A percentile compares a stretch with the other conserved stretches of the same genome.
phyloP scores from a whole-genome alignment of 1,140 invertebrate genomes.

The Macrobrachium rosenbergii region DNA sequence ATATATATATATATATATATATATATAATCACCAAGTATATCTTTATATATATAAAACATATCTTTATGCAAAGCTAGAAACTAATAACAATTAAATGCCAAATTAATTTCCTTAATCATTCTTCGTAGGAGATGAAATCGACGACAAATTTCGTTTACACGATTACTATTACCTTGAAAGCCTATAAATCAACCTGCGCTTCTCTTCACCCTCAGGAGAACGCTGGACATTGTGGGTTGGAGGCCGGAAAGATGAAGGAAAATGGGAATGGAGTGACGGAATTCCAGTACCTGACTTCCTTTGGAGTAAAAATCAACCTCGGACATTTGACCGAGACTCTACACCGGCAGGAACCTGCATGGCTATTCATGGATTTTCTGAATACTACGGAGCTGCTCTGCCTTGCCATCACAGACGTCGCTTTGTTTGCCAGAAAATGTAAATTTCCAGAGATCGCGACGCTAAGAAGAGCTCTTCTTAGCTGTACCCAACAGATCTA shows the following conservation, averaged over 20 bases:
- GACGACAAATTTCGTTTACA: not conserved
- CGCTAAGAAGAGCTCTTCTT: no score
- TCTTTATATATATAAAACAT: no score
- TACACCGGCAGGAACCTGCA: constrained; percentile 23
- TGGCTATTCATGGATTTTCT: constrained; percentile 38
- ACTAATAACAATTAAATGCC: no score
- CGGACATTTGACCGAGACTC: not conserved
- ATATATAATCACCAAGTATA: no score
- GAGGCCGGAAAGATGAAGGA: constrained; percentile 19
- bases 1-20: no score
- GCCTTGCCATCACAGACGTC: constrained; percentile 34
- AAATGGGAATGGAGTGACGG: constrained; percentile 14
- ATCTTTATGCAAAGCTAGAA: no score
- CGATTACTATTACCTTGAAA: not conserved
- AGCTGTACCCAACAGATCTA: no score
- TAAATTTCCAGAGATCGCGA: no score
- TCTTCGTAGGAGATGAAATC: not conserved
- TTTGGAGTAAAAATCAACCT: constrained; percentile 31
- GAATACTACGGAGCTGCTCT: constrained; percentile 32
- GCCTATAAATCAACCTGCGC: not conserved
- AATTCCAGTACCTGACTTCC: not conserved
- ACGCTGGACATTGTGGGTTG: constrained; percentile 48
- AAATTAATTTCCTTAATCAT: no score
- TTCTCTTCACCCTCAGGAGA: not conserved
- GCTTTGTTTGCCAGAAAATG: constrained; percentile 40